Evolutionary conservation across 1,140 invertebrate genomes (phyloP).

Genomic region (Pogonus chalceus): DNA sequence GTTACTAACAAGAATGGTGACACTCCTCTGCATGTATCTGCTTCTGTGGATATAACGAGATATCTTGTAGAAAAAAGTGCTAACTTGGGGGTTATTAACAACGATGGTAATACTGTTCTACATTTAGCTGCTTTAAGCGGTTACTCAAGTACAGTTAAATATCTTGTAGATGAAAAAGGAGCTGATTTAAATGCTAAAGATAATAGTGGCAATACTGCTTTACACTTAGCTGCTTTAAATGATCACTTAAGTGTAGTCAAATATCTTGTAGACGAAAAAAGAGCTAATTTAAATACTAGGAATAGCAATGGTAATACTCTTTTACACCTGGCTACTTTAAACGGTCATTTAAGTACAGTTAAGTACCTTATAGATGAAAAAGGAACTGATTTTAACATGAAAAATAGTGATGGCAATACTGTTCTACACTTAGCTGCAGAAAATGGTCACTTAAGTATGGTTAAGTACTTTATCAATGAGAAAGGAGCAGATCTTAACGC

Average conservation of each 20-base stretch:
- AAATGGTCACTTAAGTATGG: constrained; percentile 7
- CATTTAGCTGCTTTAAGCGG: constrained; percentile 79
- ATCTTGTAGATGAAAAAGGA: constrained; percentile 51
- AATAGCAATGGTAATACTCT: too few species aligned
- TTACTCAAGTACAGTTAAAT: constrained; percentile 54
- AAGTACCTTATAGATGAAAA: too few species aligned
- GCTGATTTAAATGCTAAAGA: constrained; percentile 42
- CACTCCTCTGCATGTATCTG: not conserved
- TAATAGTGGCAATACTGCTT: not conserved
- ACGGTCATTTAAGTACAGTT: too few species aligned
- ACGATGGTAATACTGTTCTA: constrained; percentile 63
- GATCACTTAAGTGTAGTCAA: not conserved
- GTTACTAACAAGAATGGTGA: too few species aligned
- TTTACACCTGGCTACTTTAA: too few species aligned
- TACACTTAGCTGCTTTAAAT: not conserved
- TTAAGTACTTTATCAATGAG: not conserved
- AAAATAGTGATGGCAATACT: constrained; percentile 3
- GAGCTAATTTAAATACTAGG: too few species aligned
- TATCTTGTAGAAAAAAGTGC: not conserved
- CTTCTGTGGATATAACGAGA: not conserved
- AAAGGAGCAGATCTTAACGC: constrained; percentile 39
- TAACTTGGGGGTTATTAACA: constrained; percentile 50
- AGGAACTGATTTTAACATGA: constrained; percentile 3
- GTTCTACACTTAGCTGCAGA: constrained; percentile 1
- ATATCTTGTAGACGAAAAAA: too few species aligned